Conservation (phyloP, 2,113 vertebrate species). For the Octodon degus region DNA sequence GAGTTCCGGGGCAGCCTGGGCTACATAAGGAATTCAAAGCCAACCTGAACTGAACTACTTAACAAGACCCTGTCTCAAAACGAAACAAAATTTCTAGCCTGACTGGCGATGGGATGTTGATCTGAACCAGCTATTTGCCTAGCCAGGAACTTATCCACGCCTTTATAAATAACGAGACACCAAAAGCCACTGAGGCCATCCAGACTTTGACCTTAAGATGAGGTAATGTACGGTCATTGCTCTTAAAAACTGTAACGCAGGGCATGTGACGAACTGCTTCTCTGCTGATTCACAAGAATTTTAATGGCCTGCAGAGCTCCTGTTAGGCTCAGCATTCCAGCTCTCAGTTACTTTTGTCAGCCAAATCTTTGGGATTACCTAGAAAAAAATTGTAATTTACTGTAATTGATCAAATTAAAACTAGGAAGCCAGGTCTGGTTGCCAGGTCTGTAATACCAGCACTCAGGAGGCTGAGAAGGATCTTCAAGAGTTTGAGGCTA, state of each 20-base stretch:
- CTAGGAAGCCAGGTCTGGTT: not conserved
- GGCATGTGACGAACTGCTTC: not conserved
- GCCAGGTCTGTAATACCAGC: not conserved
- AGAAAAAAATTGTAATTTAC: constrained; percentile 43
- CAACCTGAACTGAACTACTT: not conserved
- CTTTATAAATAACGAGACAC: constrained; percentile 50
- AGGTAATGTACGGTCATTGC: not conserved
- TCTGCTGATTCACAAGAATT: not conserved
- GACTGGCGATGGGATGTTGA: not conserved
- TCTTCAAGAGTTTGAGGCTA: too few relatives aligned
- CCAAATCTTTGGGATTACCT: constrained; percentile 20
- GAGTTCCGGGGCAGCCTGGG: not conserved
- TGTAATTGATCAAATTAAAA: constrained; percentile 31
- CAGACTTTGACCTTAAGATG: constrained; percentile 24
- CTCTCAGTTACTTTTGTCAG: constrained; percentile 33
- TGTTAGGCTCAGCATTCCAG: not conserved
- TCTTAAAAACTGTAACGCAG: not conserved
- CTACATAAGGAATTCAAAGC: not conserved
- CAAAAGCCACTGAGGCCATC: not conserved
- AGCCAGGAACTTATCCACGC: not conserved
- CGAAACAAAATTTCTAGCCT: not conserved
- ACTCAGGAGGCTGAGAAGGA: not conserved
- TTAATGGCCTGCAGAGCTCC: constrained; percentile 11
- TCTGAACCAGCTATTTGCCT: constrained; percentile 17
- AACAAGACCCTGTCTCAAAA: not conserved